A percentile compares a stretch with the other conserved stretches of the same genome.
Evolutionary conservation across 2,888 invertebrate species (phyloP).

Genomic region (Rosalia funebris): DNA sequence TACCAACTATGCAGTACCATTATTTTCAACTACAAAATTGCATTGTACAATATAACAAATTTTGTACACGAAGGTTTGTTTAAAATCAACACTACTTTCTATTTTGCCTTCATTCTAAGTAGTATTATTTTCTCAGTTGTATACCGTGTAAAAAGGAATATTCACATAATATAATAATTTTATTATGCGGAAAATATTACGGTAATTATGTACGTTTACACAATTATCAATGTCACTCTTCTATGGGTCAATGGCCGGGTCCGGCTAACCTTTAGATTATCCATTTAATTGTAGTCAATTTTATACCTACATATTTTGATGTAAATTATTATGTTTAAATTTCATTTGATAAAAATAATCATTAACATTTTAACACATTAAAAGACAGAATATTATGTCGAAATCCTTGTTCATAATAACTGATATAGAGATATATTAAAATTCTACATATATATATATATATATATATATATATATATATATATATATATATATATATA

Average conservation of each 20-base stretch:
- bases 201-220: slow-evolving; percentile 1
- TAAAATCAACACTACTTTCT: too few species aligned
- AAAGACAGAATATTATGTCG: background rate
- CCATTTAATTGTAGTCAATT: background rate
- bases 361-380: background rate
- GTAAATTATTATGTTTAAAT: background rate
- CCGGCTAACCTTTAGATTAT: background rate
- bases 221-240: slow-evolving; percentile 1
- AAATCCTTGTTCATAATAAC: background rate
- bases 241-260: background rate
- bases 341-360: background rate
- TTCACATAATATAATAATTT: too few species aligned
- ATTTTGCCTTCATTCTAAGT: too few species aligned
- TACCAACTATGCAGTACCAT: too few species aligned
- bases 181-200: slow-evolving; percentile 1
- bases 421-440: background rate
- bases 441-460: background rate
- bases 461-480: too few species aligned
- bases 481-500: too few species aligned
- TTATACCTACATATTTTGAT: background rate
- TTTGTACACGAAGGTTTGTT: too few species aligned
- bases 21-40: too few species aligned
- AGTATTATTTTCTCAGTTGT: too few species aligned
- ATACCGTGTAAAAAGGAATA: too few species aligned
- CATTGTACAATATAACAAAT: too few species aligned